Evolutionary conservation across 2,888 invertebrate genomes (phyloP), one percentile per base, ranked within the genome.

Genomic region (Lissonota sp.): DNA sequence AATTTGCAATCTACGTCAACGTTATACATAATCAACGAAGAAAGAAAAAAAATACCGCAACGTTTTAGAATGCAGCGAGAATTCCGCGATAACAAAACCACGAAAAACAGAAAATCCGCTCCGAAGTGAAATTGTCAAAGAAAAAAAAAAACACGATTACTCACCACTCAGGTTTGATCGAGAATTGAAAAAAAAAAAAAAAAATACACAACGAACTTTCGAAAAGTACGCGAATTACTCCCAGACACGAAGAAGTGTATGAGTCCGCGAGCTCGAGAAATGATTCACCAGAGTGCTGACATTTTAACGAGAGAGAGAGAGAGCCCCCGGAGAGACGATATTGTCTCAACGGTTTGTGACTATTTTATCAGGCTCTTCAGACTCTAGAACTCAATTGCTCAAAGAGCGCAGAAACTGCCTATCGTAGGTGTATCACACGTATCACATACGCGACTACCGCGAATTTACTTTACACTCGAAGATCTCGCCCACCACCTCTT

Each of bases 241-340:
- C 26, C 26, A 26, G 26, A 26, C 58, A 10, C 46, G 67, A 71
- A 53, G 62, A 46, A 55, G 72, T 14, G 58, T 76, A 60, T 26
- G 46, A 73, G 64, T 57, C 39, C 57, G 77, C 49, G 64, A 58
- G 46, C 39, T 57, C 58, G 58, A 62, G 71, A 82, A 86, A 84
- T 89, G 88, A 89, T 86, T 89, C 88, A 89, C 86, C 88, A 87
- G 71, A 75, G 78, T 82, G 85, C 87, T 89, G 88, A 89, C 89
- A 89, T 89, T 88, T 88, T 88, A 85, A 79, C 76, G 64, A 58
- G 72, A 79, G 71, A 70, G 64, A 72, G 64, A 58, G 72, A 79
- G 71, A 70, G 64, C 71, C 72, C 62, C 51, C 76, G 66, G 79
- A 82, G 26, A 26, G 82, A 79, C 82, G 71, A 79, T n/a, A n/a